Conservation (phyloP, 1,140 invertebrate species). For the Pectinophora gossypiella region DNA sequence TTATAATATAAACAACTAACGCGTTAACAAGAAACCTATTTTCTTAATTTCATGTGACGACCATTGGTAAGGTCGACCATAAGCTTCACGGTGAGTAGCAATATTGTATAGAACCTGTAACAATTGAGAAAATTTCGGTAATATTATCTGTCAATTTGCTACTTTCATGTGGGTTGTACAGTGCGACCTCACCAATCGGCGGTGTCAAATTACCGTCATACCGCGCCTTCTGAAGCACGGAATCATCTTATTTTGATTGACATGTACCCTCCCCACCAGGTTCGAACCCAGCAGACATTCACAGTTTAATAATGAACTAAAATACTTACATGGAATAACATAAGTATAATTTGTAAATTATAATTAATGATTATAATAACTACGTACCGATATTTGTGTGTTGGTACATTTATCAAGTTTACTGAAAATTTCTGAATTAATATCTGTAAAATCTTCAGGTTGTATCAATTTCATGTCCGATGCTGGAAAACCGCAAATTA, state of each 20-base stretch:
- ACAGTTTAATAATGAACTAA: background rate
- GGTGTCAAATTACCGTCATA: too few relatives aligned
- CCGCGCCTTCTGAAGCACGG: too few relatives aligned
- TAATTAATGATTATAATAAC: too few relatives aligned
- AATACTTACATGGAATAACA: background rate
- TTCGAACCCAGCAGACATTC: too few relatives aligned
- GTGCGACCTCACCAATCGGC: too few relatives aligned
- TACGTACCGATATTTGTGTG: conserved; percentile 37
- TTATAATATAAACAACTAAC: conserved; percentile 22
- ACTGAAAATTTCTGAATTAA: conserved; percentile 42
- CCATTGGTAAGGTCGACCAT: conserved; percentile 55
- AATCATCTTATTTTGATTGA: too few relatives aligned
- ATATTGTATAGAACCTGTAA: conserved; percentile 56
- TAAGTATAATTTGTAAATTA: too few relatives aligned
- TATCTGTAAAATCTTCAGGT: conserved; percentile 40
- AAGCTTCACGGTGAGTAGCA: conserved; percentile 44
- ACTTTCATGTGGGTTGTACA: too few relatives aligned
- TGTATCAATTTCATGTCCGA: conserved; percentile 42
- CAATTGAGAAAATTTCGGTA: conserved; percentile 8
- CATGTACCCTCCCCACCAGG: too few relatives aligned
- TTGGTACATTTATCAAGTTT: conserved; percentile 39
- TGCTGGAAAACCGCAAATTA: conserved; percentile 55
- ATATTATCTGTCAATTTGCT: background rate
- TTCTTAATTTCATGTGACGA: conserved; percentile 52
- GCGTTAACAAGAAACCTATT: conserved; percentile 40